Evolutionary conservation across 2,888 invertebrate genomes (phyloP).

Genomic region (Tachystola acroxantha): DNA sequence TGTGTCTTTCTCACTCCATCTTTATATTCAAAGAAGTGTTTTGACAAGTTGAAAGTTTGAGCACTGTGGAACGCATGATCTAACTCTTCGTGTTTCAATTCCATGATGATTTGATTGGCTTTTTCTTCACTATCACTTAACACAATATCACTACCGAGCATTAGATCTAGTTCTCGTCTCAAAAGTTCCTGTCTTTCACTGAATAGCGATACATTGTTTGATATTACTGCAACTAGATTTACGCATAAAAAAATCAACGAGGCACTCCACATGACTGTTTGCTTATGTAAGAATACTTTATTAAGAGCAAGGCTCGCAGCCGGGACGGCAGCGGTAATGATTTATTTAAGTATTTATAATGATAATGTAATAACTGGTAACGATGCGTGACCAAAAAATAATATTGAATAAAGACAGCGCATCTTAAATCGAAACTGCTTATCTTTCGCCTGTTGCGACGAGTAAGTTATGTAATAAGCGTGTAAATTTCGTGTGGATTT

Average conservation of each 20-base stretch:
- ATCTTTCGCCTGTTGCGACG: no score
- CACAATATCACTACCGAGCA: conserved; percentile 72
- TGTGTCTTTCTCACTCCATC: conserved; percentile 77
- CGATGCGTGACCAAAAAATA: no score
- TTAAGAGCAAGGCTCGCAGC: no score
- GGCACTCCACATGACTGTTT: conserved; percentile 30
- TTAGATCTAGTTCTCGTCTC: conserved; percentile 54
- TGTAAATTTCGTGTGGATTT: no score
- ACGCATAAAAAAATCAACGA: conserved; percentile 15
- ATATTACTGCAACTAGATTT: conserved; percentile 7
- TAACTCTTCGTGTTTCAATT: conserved; percentile 72
- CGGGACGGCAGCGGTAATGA: no score
- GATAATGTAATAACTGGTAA: no score
- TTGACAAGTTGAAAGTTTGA: conserved; percentile 79
- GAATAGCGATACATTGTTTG: conserved; percentile 21
- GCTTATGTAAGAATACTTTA: neutral
- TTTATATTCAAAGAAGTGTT: conserved; percentile 81
- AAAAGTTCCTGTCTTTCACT: conserved; percentile 62
- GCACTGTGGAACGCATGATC: conserved; percentile 72
- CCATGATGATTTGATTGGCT: conserved; percentile 79
- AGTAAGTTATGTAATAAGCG: no score
- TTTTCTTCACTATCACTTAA: conserved; percentile 69
- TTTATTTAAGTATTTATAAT: no score
- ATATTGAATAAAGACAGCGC: no score
- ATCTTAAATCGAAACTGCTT: no score